These are phyloP conservation scores for Lithosia quadra DNA, from an alignment of 2,888 invertebrate genomes.

Conservation along the genomic window DNA sequence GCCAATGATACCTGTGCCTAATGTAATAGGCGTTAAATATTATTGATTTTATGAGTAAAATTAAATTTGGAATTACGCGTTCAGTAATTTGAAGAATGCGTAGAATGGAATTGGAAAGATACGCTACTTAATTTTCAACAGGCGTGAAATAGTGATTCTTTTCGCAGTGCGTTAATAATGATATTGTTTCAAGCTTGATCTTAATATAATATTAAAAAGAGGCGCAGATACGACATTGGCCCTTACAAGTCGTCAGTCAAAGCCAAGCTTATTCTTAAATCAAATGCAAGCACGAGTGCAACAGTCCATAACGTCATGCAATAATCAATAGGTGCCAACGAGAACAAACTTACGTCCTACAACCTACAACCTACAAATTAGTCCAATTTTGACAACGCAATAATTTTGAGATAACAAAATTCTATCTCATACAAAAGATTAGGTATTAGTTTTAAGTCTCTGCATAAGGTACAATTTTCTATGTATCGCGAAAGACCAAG, in stretches of 20 bases:
- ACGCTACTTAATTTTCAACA: conserved; percentile 4
- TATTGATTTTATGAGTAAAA: conserved; percentile 19
- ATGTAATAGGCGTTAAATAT: conserved; percentile 35
- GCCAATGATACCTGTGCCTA: conserved; percentile 30
- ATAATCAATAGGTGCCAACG: too few species aligned
- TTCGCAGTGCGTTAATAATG: background rate
- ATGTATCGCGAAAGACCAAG: too few species aligned
- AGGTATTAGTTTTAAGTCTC: too few species aligned
- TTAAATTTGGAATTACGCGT: background rate
- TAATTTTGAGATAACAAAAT: too few species aligned
- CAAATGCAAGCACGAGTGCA: too few species aligned
- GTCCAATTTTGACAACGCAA: too few species aligned
- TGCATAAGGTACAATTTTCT: too few species aligned
- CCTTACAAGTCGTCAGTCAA: background rate
- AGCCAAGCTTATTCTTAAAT: background rate
- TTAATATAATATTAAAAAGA: background rate
- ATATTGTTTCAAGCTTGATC: background rate
- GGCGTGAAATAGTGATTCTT: conserved; percentile 1
- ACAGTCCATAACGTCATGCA: too few species aligned
- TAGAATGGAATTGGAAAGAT: background rate
- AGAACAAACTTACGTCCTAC: too few species aligned
- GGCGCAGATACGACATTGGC: background rate
- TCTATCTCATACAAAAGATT: too few species aligned
- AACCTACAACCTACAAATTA: too few species aligned
- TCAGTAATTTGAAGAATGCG: conserved; percentile 15